Evolutionary conservation across 53 echinoderm and acorn worm species (phyloP).

Genomic region (Zoroaster sp.): DNA sequence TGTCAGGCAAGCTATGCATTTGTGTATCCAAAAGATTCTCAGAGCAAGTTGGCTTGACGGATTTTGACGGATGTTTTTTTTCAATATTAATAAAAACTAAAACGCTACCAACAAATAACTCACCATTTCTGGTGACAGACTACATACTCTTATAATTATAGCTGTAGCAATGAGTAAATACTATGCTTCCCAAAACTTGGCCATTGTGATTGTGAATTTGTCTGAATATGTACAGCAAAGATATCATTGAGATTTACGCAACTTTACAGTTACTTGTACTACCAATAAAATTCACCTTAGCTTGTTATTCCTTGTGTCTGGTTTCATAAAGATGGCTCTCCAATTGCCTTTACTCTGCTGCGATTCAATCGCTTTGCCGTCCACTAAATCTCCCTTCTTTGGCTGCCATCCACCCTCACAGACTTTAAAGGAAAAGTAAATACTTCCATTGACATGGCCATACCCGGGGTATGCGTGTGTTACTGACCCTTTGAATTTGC

Average conservation of each 20-base stretch:
- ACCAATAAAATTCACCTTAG: conserved; percentile 33
- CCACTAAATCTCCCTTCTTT: conserved; percentile 80
- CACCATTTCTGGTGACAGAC: no score
- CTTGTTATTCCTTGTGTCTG: conserved; percentile 33
- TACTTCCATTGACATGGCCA: conserved; percentile 78
- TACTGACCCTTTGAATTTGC: conserved; percentile 70
- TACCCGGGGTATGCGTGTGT: conserved; percentile 77
- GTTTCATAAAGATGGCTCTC: conserved; percentile 73
- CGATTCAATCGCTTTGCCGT: conserved; percentile 82
- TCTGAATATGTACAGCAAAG: no score
- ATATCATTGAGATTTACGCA: no score
- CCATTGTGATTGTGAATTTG: no score
- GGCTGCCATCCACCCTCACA: conserved; percentile 81
- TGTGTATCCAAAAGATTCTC: no score
- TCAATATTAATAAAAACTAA: no score
- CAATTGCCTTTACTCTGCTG: conserved; percentile 91
- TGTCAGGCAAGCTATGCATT: neutral
- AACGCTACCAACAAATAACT: no score
- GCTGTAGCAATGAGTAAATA: no score
- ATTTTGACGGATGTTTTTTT: neutral
- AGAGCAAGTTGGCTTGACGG: neutral
- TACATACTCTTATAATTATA: no score
- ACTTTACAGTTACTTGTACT: no score
- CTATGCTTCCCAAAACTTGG: no score
- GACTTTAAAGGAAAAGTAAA: conserved; percentile 74